Base-by-base conservation (phyloP, 2,797 vertebrate genomes). In the Huso huso region DNA sequence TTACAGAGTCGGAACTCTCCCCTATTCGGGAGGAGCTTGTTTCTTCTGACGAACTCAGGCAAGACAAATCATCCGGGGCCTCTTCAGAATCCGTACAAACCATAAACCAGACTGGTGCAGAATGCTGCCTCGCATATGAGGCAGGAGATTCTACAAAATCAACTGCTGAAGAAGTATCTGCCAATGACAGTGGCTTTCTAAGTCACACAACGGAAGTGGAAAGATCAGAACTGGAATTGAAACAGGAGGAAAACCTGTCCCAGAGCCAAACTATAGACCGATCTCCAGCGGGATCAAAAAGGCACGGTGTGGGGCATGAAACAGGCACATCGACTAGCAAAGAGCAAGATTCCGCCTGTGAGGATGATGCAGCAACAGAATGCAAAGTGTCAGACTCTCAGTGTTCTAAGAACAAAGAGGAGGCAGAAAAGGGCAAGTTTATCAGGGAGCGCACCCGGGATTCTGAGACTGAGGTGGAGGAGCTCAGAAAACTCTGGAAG, bases 1-100 rank as follows among this genome's bases (percentile, higher is more conserved):
- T 99, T 81, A 96, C 93, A 1, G 96, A 97, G 79, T 90, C 95
- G 0, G 97, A 99, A 85, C 93, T 97, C 58, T 98, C 97, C 67
- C 95, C 94, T 53, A 93, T 95, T 69, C 86, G 89, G 0, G 95
- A 98, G 81, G 94, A 93, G 66, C 90, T 90, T 66, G 74, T 88
- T n/a, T 95, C 93, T 63, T 92, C 79, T 9, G 94, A 95, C 76
- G 93, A 95, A 60, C 87, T 91, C 62, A 83, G 74, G 23, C 90
- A 89, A 68, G 90, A 93, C 66, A 92, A 93, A 71, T 93, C 93
- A 59, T 94, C 92, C 6, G 89, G 81, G 49, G 88, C 91, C 0
- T 96, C 93, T 7, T 89, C 87, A 0, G 94, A 96, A 81, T 95
- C 94, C 48, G 91, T 95, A 69, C 90, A 92, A 72, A 94, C 94